These are phyloP conservation scores for Myotis davidii DNA, from an alignment of 2,113 vertebrate species.

Conservation along the genomic window DNA sequence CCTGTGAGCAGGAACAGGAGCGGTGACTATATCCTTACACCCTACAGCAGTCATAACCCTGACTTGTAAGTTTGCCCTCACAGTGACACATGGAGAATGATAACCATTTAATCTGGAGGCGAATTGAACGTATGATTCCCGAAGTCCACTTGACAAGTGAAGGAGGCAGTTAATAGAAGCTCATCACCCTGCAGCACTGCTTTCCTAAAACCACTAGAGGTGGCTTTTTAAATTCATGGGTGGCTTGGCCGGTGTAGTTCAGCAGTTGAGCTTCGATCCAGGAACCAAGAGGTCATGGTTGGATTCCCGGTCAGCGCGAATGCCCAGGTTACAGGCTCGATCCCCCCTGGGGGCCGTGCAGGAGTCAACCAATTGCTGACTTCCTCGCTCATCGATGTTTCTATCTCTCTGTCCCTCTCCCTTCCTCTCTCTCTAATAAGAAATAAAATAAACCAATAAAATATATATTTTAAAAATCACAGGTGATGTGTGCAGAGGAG, in stretches of 20 bases:
- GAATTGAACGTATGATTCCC: slow-evolving; percentile 70
- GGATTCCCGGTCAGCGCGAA: no score
- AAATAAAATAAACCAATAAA: no score
- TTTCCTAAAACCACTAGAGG: background rate
- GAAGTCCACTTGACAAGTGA: slow-evolving; percentile 63
- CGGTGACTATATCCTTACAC: background rate
- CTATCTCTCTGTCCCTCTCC: no score
- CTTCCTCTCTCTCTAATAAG: no score
- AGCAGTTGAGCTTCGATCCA: no score
- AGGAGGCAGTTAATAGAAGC: slow-evolving; percentile 36
- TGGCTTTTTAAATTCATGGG: slow-evolving; percentile 5
- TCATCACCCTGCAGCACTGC: background rate
- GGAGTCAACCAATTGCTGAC: no score
- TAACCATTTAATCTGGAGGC: slow-evolving; percentile 67
- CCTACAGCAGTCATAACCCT: background rate
- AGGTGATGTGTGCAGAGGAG: background rate
- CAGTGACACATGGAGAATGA: slow-evolving; percentile 68
- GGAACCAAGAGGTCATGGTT: no score
- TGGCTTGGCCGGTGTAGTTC: no score
- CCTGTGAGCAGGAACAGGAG: background rate
- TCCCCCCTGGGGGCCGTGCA: no score
- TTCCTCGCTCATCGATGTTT: no score
- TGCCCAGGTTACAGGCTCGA: no score
- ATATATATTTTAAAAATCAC: background rate
- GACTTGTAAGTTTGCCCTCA: slow-evolving; percentile 61